Percentiles rank a stretch among this genome's conserved stretches.
phyloP scores from a whole-genome alignment of 2,113 vertebrate species.

The Toxotes jaculatrix region DNA sequence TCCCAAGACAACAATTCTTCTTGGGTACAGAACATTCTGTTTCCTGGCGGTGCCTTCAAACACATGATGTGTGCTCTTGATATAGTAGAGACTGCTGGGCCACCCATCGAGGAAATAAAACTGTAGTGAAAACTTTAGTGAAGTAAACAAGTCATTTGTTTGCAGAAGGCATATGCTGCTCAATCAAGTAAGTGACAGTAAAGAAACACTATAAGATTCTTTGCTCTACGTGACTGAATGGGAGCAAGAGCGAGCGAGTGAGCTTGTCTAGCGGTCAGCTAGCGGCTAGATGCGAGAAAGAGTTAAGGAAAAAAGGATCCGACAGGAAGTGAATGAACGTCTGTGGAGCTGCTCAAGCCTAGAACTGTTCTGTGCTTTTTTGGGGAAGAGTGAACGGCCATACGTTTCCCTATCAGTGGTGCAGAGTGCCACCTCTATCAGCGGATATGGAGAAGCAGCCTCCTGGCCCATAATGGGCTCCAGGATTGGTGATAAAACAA shows the following conservation, averaged over 20 bases:
- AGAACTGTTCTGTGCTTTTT: constrained; percentile 28
- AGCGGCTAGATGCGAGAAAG: not conserved
- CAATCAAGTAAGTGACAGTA: constrained; percentile 4
- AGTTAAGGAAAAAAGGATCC: constrained; percentile 17
- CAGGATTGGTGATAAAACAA: constrained; percentile 48
- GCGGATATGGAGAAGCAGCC: constrained; percentile 7
- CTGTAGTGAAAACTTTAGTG: not conserved
- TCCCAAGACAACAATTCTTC: constrained; percentile 15
- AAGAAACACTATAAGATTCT: not conserved
- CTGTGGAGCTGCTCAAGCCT: constrained; percentile 27
- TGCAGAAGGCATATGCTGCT: not conserved
- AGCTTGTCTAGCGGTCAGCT: not conserved
- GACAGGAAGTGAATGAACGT: constrained; percentile 42
- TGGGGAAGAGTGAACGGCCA: constrained; percentile 21
- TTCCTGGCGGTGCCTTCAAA: constrained; percentile 24
- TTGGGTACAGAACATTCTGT: constrained; percentile 1
- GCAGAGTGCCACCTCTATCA: constrained; percentile 37
- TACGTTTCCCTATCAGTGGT: constrained; percentile 42
- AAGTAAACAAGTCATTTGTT: constrained; percentile 18
- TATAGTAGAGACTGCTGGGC: not conserved
- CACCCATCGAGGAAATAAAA: not conserved
- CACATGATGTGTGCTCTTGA: not conserved
- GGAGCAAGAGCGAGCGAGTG: not conserved
- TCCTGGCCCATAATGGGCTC: constrained; percentile 41
- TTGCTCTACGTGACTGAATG: not conserved